Evolutionary conservation across 2,113 vertebrate species (phyloP), one percentile per base, ranked within the genome.

Genomic region (Hypocryptadius cinnamomeus): DNA sequence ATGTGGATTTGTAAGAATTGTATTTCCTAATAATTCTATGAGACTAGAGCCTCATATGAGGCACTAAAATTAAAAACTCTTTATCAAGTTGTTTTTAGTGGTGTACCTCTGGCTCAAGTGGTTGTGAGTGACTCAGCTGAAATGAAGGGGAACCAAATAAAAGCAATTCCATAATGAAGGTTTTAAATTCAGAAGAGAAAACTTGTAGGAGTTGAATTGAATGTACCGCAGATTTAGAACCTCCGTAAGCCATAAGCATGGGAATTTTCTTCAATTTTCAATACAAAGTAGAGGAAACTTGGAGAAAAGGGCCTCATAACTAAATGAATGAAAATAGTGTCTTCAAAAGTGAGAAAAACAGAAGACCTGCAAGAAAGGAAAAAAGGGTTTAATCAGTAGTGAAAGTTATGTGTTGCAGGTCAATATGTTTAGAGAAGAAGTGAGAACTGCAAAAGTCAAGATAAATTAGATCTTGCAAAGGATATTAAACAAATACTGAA

Each of bases 401-500:
- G 63, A 85, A 69, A 89, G 42, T 47, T 85, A 63, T 50, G 45
- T 85, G 59, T 59, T 94, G 66, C 88, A 94, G 79, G 72, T 93
- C 79, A 83, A 59, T 94, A 83, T 83, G 39, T 95, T 88, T 92
- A 80, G 47, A 87, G 50, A 85, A 92, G 39, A 86, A 96, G 37
- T 40, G 87, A 94, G 59, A 93, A 95, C 68, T 92, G 54, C 51
- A 78, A 85, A 89, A 94, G 47, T 51, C 79, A 90, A 90, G 85
- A 88, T 77, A 95, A 91, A 96, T 93, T 91, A 88, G 88, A 90
- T 73, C 54, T 90, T 95, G 72, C 33, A 85, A 77, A 95, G 25
- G 51, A 93, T 92, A 88, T 93, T 94, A 94, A 95, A 90, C 82
- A 95, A 92, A 95, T 93, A 94, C 74, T 70, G 68, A 87, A 80